A percentile compares a stretch with the other conserved stretches of the same genome.
Conservation (phyloP, 2,113 vertebrate genomes). For the Origma solitaria region DNA sequence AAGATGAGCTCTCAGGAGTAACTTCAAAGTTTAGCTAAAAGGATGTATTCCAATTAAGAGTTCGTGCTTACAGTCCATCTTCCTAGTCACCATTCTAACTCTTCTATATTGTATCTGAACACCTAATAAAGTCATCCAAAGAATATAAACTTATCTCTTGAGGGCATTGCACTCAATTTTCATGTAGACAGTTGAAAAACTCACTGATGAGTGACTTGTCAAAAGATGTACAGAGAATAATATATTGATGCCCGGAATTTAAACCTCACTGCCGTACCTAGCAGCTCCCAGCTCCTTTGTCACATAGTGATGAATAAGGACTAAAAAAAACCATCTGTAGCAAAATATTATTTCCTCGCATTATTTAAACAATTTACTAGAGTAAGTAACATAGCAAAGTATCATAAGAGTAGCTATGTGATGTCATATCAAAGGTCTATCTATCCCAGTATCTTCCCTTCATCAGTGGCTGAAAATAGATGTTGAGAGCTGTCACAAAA, state of each 20-base stretch:
- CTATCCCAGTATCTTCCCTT: neutral
- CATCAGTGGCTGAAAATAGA: neutral
- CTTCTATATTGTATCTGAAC: neutral
- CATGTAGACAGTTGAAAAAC: neutral
- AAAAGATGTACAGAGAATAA: neutral
- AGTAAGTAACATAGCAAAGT: neutral
- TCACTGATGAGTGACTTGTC: neutral
- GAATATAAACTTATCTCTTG: neutral
- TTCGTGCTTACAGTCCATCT: neutral
- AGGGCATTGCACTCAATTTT: neutral
- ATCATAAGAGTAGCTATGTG: neutral
- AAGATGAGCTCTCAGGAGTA: neutral
- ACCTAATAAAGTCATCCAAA: neutral
- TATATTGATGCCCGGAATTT: rapidly evolving
- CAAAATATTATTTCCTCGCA: neutral
- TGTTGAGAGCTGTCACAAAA: neutral
- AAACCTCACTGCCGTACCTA: neutral
- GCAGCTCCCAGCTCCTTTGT: neutral
- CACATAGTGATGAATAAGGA: neutral
- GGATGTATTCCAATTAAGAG: neutral
- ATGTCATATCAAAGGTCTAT: neutral
- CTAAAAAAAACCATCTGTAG: neutral
- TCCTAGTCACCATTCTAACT: neutral
- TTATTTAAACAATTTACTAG: neutral
- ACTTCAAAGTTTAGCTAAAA: neutral